phyloP scores from a whole-genome alignment of 2,888 invertebrate genomes.

The Campaea margaritaria region DNA sequence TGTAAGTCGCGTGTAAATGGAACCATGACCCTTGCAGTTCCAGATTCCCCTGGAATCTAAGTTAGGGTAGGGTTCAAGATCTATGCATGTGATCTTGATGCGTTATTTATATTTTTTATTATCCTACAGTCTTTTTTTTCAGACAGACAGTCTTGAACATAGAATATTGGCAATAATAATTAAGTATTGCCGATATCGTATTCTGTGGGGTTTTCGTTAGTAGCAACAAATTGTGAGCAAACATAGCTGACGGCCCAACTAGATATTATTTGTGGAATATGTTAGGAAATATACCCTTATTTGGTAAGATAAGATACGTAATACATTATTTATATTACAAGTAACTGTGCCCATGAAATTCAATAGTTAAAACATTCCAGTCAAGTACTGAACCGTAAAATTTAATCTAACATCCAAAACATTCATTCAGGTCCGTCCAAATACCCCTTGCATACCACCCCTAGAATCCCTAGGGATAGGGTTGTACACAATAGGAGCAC shows the following conservation, averaged over 20 bases:
- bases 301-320: conserved; percentile 8
- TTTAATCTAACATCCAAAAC: conserved; percentile 28
- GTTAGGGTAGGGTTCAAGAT: too few relatives aligned
- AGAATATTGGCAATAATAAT: conserved; percentile 1
- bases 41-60: too few relatives aligned
- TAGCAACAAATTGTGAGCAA: conserved; percentile 28
- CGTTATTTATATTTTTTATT: too few relatives aligned
- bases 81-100: too few relatives aligned
- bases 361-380: conserved; percentile 13
- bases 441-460: conserved; percentile 34
- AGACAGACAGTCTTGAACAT: neutral
- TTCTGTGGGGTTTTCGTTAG: conserved; percentile 30
- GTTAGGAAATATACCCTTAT: conserved; percentile 20
- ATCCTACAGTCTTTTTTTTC: neutral
- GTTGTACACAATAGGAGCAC: conserved; percentile 50
- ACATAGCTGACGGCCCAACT: conserved; percentile 31
- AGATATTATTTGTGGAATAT: conserved; percentile 30
- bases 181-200: conserved; percentile 29
- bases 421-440: conserved; percentile 21
- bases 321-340: too few relatives aligned
- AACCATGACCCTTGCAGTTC: too few relatives aligned
- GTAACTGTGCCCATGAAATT: conserved; percentile 4
- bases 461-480: conserved; percentile 58
- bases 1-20: too few relatives aligned
- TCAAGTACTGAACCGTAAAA: conserved; percentile 11